Evolutionary conservation across 2,797 vertebrate species (phyloP).

Genomic region (Fratercula arctica): DNA sequence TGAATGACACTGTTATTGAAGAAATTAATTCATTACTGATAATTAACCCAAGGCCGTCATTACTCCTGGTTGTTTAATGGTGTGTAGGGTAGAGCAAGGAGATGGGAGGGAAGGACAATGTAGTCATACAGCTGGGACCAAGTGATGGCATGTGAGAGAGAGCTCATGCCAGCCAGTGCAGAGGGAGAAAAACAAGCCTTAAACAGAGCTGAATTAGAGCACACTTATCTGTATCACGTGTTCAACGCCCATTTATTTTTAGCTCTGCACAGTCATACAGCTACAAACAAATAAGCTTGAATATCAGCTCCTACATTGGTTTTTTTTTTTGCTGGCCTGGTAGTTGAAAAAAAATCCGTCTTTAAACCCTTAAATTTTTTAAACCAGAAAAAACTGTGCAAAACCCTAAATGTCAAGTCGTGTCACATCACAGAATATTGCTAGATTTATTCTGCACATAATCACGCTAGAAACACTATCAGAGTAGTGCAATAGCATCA

Average conservation of each 20-base stretch:
- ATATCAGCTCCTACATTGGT: background rate
- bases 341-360: background rate
- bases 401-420: background rate
- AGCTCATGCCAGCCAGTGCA: background rate
- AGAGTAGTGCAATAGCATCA: background rate
- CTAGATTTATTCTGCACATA: background rate
- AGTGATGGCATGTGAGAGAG: background rate
- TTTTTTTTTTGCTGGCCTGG: background rate
- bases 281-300: background rate
- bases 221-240: background rate
- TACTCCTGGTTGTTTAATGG: background rate
- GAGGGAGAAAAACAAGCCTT: background rate
- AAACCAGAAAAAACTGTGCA: background rate
- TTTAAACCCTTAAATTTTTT: background rate
- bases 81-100: background rate
- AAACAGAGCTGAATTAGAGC: slow-evolving; percentile 27
- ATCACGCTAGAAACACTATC: accelerated
- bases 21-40: background rate
- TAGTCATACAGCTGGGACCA: background rate
- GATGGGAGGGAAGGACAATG: background rate
- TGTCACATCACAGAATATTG: background rate
- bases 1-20: slow-evolving; percentile 46
- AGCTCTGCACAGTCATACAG: background rate
- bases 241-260: slow-evolving; percentile 39
- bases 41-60: background rate